Conservation (phyloP, 2,113 vertebrate genomes). For the Aleadryas rufinucha region DNA sequence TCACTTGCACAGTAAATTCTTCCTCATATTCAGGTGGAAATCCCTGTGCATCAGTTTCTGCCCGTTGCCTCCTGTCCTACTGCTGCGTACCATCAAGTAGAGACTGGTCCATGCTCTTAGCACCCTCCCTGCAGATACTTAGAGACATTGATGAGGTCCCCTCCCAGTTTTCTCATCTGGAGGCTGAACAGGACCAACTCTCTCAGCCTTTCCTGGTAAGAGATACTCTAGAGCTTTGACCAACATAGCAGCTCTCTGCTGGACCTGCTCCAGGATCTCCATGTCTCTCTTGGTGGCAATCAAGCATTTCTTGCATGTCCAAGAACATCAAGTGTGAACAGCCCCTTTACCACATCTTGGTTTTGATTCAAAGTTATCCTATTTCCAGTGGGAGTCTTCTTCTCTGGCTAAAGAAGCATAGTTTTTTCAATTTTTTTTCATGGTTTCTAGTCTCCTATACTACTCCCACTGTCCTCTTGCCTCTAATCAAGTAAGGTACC, state of each 20-base stretch:
- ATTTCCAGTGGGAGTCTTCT: neutral
- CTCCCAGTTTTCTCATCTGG: neutral
- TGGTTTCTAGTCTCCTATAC: neutral
- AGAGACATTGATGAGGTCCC: too few relatives aligned
- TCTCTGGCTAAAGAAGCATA: neutral
- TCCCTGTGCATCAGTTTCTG: neutral
- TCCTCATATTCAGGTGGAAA: neutral
- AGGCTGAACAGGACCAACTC: neutral
- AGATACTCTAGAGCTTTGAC: neutral
- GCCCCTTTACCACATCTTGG: neutral
- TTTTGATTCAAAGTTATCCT: neutral
- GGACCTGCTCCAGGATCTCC: neutral
- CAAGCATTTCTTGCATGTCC: neutral
- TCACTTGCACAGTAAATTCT: neutral
- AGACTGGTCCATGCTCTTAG: neutral
- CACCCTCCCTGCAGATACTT: neutral
- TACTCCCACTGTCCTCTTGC: neutral
- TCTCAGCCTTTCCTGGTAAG: neutral
- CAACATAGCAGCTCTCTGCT: neutral
- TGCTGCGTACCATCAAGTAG: neutral
- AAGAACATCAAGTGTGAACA: neutral
- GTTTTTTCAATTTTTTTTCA: neutral
- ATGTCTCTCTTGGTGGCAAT: accelerated
- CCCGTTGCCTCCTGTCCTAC: neutral
- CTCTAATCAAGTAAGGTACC: neutral